Conservation (phyloP, 2,113 vertebrate genomes). For the Myanophis thanlyinensis region DNA sequence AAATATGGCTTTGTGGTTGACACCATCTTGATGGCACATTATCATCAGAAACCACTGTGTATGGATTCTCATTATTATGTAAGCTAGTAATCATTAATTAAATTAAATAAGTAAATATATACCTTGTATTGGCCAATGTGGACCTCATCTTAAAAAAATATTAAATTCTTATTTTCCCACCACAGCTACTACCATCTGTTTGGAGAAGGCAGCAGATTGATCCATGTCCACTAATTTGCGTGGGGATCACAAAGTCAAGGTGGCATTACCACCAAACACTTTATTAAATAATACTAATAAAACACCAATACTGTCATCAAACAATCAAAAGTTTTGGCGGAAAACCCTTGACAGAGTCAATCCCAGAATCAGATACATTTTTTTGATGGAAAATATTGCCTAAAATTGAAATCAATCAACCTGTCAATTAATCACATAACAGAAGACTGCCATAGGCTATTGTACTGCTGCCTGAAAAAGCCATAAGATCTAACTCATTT, state of each 20-base stretch:
- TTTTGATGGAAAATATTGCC: not conserved
- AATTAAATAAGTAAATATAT: not conserved
- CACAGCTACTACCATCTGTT: not conserved
- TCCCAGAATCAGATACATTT: not conserved
- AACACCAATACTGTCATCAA: too few species aligned
- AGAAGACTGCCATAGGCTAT: not conserved
- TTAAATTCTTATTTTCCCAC: not conserved
- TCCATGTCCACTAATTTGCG: not conserved
- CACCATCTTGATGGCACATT: not conserved
- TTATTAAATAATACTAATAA: too few species aligned
- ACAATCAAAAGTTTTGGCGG: too few species aligned
- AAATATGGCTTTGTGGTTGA: not conserved
- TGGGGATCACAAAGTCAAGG: too few species aligned
- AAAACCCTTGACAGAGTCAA: too few species aligned
- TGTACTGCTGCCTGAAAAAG: not conserved
- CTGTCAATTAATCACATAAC: too few species aligned
- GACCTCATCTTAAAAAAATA: not conserved
- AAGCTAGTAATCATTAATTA: not conserved
- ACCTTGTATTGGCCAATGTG: not conserved
- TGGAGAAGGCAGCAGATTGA: not conserved
- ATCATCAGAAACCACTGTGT: not conserved
- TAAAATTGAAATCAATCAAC: not conserved
- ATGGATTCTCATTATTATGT: not conserved
- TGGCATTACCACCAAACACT: too few species aligned
- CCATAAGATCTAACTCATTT: not conserved